Evolutionary conservation across 2,888 invertebrate genomes (phyloP), one percentile per base, ranked within the genome.

Genomic region (Eremobia ochroleuca): DNA sequence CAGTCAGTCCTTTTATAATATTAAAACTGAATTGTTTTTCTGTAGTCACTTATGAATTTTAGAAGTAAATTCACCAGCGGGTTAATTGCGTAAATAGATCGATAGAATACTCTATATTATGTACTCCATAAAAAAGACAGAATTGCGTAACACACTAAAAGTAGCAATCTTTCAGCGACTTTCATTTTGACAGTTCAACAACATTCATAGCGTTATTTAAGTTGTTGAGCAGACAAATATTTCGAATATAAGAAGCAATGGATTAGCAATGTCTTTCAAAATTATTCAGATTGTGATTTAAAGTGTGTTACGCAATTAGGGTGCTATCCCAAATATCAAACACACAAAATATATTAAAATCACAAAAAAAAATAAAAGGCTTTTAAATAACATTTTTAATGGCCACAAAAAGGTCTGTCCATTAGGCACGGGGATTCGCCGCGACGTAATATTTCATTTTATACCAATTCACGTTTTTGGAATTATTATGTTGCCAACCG

Each of bases 371-470:
- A 15, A 28, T 61, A 49, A 62, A 69, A 37, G 0, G 4, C 37
- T 37, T 80, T 11, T 64, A 52, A 61, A 69, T 52, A 49, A 37
- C 76, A 46, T 49, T 71, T 86, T 82, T 88, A 77, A 74, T 79
- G 79, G 89, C 87, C 90, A 81, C 89, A 86, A 70, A 83, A 86
- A 74, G 85, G 88, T 82, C 79, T 74, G 86, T 90, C 91, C 91
- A 91, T 91, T 91, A 90, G 85, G 83, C 79, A 68, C 65, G 66
- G 77, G 86, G 82, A 86, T 88, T 87, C 86, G 74, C 80, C 82
- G 82, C 88, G 86, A 86, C 83, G 88, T 87, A 87, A 91, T 90
- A 89, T 89, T 90, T 89, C 87, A 89, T 91, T 90, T 90, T 85
- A 84, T 85, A 85, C 81, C 85, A 82, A 88, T 83, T 81, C 83